A percentile compares a stretch with the other conserved stretches of the same genome.
phyloP scores from a whole-genome alignment of 1,140 invertebrate genomes.

The Magallana angulata region DNA sequence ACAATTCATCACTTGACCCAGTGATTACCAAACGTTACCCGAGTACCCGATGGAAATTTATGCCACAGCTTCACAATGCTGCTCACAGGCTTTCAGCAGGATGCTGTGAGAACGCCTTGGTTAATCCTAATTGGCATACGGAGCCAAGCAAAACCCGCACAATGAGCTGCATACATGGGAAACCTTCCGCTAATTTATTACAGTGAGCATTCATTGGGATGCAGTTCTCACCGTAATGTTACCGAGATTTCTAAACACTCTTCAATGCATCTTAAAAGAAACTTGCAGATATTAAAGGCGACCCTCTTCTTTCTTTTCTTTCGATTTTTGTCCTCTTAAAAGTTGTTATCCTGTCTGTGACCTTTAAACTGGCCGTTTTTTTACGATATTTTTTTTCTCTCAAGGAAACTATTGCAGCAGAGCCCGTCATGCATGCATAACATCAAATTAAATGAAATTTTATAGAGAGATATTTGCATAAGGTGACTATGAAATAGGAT shows the following conservation, averaged over 20 bases:
- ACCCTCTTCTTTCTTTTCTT: background rate
- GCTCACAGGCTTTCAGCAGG: constrained; percentile 30
- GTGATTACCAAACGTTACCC: constrained; percentile 41
- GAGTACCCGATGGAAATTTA: constrained; percentile 33
- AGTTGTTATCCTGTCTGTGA: constrained; percentile 33
- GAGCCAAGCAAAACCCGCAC: background rate
- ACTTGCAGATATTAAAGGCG: background rate
- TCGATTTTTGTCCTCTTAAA: background rate
- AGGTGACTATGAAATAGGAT: constrained; percentile 28
- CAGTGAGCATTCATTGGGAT: background rate
- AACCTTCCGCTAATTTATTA: constrained; percentile 23
- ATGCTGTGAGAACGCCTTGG: constrained; percentile 19
- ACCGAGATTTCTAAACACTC: background rate
- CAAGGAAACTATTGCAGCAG: constrained; percentile 29
- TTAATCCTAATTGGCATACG: constrained; percentile 36
- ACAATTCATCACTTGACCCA: constrained; percentile 46
- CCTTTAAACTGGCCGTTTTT: constrained; percentile 11
- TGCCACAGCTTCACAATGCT: constrained; percentile 25
- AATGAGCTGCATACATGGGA: constrained; percentile 23
- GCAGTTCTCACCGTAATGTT: constrained; percentile 27
- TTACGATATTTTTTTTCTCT: constrained; percentile 20
- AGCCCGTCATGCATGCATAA: constrained; percentile 22
- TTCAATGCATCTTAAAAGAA: constrained; percentile 6
- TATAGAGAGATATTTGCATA: constrained; percentile 30
- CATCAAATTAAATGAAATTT: constrained; percentile 37